Evolutionary conservation across 2,797 vertebrate genomes (phyloP), one percentile per base, ranked within the genome.

Genomic region (Eupleurogrammus muticus): DNA sequence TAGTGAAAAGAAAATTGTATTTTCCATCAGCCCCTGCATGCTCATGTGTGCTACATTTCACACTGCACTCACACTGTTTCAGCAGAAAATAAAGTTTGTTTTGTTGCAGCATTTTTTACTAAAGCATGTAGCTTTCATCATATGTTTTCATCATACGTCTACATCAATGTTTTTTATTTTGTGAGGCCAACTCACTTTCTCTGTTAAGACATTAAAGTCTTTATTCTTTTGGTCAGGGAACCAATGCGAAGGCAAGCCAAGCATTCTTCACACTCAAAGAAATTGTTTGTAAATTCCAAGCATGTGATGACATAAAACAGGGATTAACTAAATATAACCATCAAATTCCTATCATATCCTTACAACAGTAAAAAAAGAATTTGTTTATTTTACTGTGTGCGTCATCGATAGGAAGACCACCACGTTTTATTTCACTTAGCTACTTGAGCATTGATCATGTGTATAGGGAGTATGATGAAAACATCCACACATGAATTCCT

Each of bases 1-100:
- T 42, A 6, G 38, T 42, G 14, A 16, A 42, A 42, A 14, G 16
- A 16, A 42, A 28, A 28, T 3, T 3, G 3, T 28, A 28, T 28
- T 14, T 42, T 5, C 38, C 14, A 16, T 42, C 14, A 42, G 13
- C 14, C 5, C 38, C 17, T 13, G 23, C 40, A 7, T 34, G 24
- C 28, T 52, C 21, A 23, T 40, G 48, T 20, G 50, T 51, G 32
- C 9, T 59, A 36, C 60, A 51, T 73, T 38, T 44, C 54, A 48
- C 60, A 9, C 1, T 2, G 12, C 51, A 28, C 62, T 68, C 63
- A 20, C 74, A 69, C 40, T 17, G 53, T 67, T 56, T 78, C 28
- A 63, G 47, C 32, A 73, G 23, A 46, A 68, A 65, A 21, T 2
- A 76, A 58, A 3, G 28, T 51, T 63, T 16, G 57, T 50, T 52